phyloP scores from a whole-genome alignment of 2,888 invertebrate species.

The Callyntrura sp. region DNA sequence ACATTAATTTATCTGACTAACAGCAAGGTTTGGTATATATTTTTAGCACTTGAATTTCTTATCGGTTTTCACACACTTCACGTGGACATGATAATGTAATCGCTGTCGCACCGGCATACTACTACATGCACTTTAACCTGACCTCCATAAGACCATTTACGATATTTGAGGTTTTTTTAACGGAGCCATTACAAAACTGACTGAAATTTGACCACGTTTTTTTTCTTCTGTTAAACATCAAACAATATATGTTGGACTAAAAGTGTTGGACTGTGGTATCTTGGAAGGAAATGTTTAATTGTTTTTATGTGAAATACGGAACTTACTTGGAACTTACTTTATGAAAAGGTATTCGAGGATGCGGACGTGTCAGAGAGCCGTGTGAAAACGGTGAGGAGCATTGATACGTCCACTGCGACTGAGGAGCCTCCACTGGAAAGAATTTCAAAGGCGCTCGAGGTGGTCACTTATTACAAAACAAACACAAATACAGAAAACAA shows the following conservation, averaged over 20 bases:
- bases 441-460: slow-evolving; percentile 84
- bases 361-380: slow-evolving; percentile 82
- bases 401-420: slow-evolving; percentile 78
- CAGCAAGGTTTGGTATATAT: neutral
- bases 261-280: slow-evolving; percentile 21
- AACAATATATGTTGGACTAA: slow-evolving; percentile 14
- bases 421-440: slow-evolving; percentile 83
- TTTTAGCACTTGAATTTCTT: slow-evolving; percentile 27
- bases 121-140: neutral
- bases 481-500: slow-evolving; percentile 62
- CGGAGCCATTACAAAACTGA: slow-evolving; percentile 7
- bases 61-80: slow-evolving; percentile 38
- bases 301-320: slow-evolving; percentile 26
- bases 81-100: slow-evolving; percentile 18
- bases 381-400: slow-evolving; percentile 82
- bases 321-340: slow-evolving; percentile 50
- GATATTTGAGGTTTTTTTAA: neutral
- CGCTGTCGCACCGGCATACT: neutral
- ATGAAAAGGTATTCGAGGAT: slow-evolving; percentile 82
- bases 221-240: neutral
- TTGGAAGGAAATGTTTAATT: neutral
- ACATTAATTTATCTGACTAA: slow-evolving; percentile 15
- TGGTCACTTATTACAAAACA: slow-evolving; percentile 78
- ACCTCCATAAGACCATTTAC: slow-evolving; percentile 24
- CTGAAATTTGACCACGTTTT: slow-evolving; percentile 26